Conservation (phyloP, 2,888 invertebrate genomes). For the Entomobrya multifasciata region DNA sequence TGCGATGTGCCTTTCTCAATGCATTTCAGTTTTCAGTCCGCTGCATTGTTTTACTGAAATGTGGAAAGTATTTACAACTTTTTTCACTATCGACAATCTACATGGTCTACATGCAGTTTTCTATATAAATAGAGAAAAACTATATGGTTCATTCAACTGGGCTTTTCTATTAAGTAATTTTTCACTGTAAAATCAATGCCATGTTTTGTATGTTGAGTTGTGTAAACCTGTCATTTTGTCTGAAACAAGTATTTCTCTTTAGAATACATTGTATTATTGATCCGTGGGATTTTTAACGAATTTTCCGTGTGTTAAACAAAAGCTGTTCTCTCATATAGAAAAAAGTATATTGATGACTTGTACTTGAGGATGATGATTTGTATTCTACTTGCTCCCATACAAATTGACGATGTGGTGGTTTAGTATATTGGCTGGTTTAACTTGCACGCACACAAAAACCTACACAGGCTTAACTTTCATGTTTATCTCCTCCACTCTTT, state of each 20-base stretch:
- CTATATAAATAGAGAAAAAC: too few relatives aligned
- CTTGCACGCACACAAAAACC: background rate
- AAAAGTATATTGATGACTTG: too few relatives aligned
- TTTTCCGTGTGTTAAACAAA: constrained; percentile 46
- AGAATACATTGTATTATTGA: constrained; percentile 19
- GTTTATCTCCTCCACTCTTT: background rate
- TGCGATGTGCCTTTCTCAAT: background rate
- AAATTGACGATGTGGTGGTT: constrained; percentile 25
- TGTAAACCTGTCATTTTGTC: constrained; percentile 44
- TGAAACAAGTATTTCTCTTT: background rate
- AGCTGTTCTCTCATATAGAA: too few relatives aligned
- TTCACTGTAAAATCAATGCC: background rate
- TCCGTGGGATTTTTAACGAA: constrained; percentile 43
- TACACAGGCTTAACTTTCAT: constrained; percentile 4
- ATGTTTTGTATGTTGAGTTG: background rate
- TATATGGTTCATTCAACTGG: too few relatives aligned
- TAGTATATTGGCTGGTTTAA: too few relatives aligned
- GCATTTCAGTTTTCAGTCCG: too few relatives aligned
- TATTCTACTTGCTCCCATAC: background rate
- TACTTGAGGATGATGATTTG: too few relatives aligned
- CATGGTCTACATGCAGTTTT: too few relatives aligned
- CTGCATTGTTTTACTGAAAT: background rate
- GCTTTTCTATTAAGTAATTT: too few relatives aligned
- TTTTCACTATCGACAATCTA: too few relatives aligned
- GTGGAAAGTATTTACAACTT: constrained; percentile 40